These are phyloP conservation scores for Planiliza haematocheilus DNA, from an alignment of 2,113 vertebrate genomes.

Conservation along the genomic window DNA sequence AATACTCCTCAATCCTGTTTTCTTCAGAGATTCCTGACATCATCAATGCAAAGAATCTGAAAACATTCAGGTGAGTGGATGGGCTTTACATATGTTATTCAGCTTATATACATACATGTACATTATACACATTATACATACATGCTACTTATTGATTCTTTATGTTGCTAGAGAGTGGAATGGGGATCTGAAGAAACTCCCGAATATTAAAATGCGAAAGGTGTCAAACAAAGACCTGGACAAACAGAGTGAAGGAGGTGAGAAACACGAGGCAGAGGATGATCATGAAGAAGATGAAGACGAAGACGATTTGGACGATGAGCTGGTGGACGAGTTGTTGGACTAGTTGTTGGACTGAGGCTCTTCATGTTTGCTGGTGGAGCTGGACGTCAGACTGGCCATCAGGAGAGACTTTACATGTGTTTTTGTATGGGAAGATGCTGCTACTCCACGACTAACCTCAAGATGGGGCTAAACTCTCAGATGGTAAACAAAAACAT, in stretches of 20 bases:
- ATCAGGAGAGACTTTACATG: constrained; percentile 9
- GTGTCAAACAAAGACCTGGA: constrained; percentile 83
- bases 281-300: constrained; percentile 29
- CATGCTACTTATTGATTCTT: neutral
- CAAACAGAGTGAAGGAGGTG: constrained; percentile 57
- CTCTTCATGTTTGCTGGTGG: neutral
- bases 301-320: constrained; percentile 39
- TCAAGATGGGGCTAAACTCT: constrained; percentile 31
- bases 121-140: too few relatives aligned
- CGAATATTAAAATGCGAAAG: constrained; percentile 94
- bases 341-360: constrained; percentile 58
- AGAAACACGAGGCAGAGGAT: constrained; percentile 34
- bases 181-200: constrained; percentile 93
- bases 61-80: constrained; percentile 88
- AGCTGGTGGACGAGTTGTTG: constrained; percentile 28
- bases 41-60: constrained; percentile 89
- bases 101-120: too few relatives aligned
- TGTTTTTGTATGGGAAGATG: neutral
- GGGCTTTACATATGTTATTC: neutral
- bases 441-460: constrained; percentile 38
- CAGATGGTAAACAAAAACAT: neutral
- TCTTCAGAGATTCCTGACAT: constrained; percentile 93
- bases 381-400: neutral
- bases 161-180: constrained; percentile 89
- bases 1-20: neutral